Conservation (phyloP, 2,113 vertebrate genomes). For the Equus quagga region DNA sequence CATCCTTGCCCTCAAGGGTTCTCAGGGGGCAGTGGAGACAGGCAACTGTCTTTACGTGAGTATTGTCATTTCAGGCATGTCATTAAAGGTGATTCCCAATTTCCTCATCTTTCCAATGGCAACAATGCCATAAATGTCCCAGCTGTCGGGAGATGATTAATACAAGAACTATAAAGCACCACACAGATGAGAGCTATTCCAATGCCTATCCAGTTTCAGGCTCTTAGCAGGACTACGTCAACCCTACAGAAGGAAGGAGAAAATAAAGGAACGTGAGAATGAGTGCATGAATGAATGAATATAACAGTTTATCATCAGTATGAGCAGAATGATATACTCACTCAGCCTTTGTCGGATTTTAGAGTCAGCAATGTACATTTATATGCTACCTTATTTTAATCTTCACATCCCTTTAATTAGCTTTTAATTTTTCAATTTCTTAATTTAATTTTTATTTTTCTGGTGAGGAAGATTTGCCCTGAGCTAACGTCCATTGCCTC, state of each 20-base stretch:
- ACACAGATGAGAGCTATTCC: not conserved
- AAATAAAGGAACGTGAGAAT: not conserved
- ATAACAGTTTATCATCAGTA: not conserved
- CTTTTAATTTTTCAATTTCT: not conserved
- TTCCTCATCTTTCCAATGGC: not conserved
- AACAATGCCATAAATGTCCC: not conserved
- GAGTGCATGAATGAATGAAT: not conserved
- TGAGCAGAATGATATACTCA: not conserved
- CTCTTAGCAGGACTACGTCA: not conserved
- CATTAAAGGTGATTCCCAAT: not conserved
- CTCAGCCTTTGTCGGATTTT: not conserved
- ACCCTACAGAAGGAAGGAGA: not conserved
- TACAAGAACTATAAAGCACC: rapidly evolving
- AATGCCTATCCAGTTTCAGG: too few relatives aligned
- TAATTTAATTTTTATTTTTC: too few relatives aligned
- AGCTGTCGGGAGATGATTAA: not conserved
- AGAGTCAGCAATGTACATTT: not conserved
- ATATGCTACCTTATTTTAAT: not conserved
- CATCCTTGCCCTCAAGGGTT: not conserved
- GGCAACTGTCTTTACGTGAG: not conserved
- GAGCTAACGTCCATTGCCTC: too few relatives aligned
- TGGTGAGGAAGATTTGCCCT: too few relatives aligned
- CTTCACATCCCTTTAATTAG: too few relatives aligned
- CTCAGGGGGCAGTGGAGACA: not conserved
- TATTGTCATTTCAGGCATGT: not conserved